phyloP scores from a whole-genome alignment of 2,113 vertebrate species.

The Copsychus sechellarum region DNA sequence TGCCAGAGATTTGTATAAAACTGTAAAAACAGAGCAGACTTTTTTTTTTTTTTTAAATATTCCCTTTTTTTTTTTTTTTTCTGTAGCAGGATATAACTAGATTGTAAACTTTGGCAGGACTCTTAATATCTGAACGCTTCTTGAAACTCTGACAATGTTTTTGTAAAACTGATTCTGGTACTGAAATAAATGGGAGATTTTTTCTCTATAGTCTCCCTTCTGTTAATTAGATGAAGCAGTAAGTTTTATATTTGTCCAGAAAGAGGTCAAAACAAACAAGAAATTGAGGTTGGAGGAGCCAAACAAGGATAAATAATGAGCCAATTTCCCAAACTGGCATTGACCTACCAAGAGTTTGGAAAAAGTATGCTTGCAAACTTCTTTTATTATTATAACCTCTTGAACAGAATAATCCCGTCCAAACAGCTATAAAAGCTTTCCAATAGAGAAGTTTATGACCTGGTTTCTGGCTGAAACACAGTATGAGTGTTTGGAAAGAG shows the following conservation, averaged over 20 bases:
- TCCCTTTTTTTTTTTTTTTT: background rate
- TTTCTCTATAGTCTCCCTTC: conserved; percentile 26
- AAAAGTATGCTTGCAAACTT: background rate
- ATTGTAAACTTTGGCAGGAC: conserved; percentile 61
- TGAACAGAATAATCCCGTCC: conserved; percentile 38
- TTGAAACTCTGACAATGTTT: conserved; percentile 34
- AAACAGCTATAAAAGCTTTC: conserved; percentile 45
- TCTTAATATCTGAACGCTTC: conserved; percentile 30
- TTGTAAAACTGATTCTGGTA: conserved; percentile 21
- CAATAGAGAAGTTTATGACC: conserved; percentile 58
- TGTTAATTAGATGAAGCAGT: conserved; percentile 30
- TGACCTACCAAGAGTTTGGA: background rate
- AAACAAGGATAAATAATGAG: conserved; percentile 4
- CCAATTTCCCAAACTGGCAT: background rate
- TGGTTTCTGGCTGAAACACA: conserved; percentile 45
- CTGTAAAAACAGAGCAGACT: background rate
- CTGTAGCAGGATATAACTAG: conserved; percentile 20
- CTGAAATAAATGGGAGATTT: background rate
- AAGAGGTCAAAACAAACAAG: conserved; percentile 36
- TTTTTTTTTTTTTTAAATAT: background rate
- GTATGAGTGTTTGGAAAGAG: background rate
- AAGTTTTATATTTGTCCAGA: conserved; percentile 25
- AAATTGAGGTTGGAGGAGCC: background rate
- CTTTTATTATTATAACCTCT: conserved; percentile 68
- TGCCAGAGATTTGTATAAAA: conserved; percentile 9